Base-by-base conservation (phyloP, 2,113 vertebrate species). In the Girardinichthys multiradiatus region DNA sequence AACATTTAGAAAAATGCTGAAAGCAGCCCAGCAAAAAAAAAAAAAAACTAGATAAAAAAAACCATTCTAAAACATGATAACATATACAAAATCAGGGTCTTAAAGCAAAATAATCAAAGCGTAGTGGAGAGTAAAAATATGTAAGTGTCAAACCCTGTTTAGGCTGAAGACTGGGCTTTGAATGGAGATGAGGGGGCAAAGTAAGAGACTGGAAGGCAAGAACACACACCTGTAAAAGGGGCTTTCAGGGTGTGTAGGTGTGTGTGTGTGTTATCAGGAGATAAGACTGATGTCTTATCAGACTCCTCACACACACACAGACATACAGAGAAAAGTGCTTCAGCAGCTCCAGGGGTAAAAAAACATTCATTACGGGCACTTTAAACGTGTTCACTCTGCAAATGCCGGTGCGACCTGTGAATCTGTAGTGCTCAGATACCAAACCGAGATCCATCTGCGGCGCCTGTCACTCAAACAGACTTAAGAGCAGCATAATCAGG, bases 351-450 rank as follows among this genome's bases (percentile, higher is more conserved):
- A 28, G 86, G 90, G 85, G 79, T 87, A 88, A 91, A 89, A n/a
- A 91, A 88, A 92, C 86, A 91, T 91, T 91, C 87, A 86, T 63
- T 87, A 88, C 71, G 68, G 87, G 79, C 84, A 89, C 82, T 87
- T 89, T 59, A 86, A 24, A 84, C 72, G 51, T 73, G 68, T 86
- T 76, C 77, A 61, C 76, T 84, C 69, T 68, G 83, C 79, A 84
- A 80, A 90, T 77, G 76, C 54, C 35, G 30, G 37, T 24, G 13
- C 33, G n/a, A 80, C 72, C 77, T 62, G 76, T 68, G 72, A 60
- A 33, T 64, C 74, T 77, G 11, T 33, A 7, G 48, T 48, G 17
- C 72, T 76, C 37, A 63, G 66, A 67, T 4, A 17, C 68, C 61
- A 59, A 39, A 39, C 39, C 2, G 29, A 62, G 57, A 76, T 72